Evolutionary conservation across 1,140 invertebrate genomes (phyloP), one percentile per base, ranked within the genome.

Genomic region (Pogonus chalceus): DNA sequence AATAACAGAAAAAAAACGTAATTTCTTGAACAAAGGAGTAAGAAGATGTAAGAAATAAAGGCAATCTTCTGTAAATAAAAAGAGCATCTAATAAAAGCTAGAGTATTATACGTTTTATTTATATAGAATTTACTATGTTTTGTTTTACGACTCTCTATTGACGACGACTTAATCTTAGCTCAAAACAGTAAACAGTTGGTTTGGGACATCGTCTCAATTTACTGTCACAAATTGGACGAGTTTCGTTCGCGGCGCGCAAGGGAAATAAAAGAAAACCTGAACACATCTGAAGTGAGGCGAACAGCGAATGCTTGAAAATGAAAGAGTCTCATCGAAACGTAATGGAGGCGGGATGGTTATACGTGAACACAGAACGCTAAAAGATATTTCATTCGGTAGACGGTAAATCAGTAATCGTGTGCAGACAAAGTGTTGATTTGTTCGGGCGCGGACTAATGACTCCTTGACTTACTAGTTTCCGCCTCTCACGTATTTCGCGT

Each of bases 391-490:
- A 7, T 31, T 4, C 26, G 26, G 4, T 4, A 10, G 37, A 12
- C 3, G 37, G 22, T 22, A 49, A 49, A 49, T 23, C 20, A 35
- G 23, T 20, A 35, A 52, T 50, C 24, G 52, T 43, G 55, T 50
- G 23, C 54, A 58, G 59, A 63, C 58, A 65, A 62, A 59, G 61
- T 62, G 57, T 57, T 62, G 62, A 65, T 62, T 65, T 63, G 60
- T 61, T 56, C 58, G 31, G 55, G 59, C 60, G 14, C 20, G 37
- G 62, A 63, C 61, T 65, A 63, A 64, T 64, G 60, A 60, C 59
- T 57, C 61, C 59, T 61, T 55, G 60, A 64, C 57, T 62, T 61
- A 56, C 57, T 60, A 66, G 64, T 63, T 64, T 62, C 62, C 64
- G 62, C 64, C 64, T 49, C 61, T 61, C 59, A 58, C 59, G 57